Evolutionary conservation across 2,888 invertebrate genomes (phyloP).

Genomic region (Callosobruchus maculatus): DNA sequence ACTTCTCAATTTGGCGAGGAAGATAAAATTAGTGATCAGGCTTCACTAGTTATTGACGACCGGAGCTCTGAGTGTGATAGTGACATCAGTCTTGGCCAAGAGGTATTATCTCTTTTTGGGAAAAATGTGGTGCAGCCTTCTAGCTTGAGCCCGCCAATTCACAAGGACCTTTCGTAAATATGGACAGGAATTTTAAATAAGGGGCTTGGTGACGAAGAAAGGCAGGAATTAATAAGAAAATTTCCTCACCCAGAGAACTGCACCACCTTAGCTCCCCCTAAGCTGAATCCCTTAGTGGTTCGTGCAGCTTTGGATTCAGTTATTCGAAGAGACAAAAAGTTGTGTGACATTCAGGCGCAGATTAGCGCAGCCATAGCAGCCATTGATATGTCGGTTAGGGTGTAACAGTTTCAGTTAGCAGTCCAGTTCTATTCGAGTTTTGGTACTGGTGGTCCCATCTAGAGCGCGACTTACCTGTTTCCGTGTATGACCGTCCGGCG

Average conservation of each 20-base stretch:
- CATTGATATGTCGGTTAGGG: conserved; percentile 5
- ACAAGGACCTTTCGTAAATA: not conserved
- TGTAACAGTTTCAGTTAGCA: no score
- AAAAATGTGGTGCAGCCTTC: not conserved
- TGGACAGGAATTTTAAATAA: conserved; percentile 5
- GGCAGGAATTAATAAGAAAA: conserved; percentile 4
- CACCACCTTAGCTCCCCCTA: not conserved
- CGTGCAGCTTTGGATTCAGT: conserved; percentile 2
- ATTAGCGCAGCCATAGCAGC: conserved; percentile 10
- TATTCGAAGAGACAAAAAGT: conserved; percentile 6
- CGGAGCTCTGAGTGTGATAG: not conserved
- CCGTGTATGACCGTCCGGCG: no score
- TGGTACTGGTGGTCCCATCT: no score
- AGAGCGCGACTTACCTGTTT: no score
- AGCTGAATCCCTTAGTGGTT: conserved; percentile 8
- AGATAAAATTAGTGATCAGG: no score
- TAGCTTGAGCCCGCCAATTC: not conserved
- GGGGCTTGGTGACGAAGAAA: conserved; percentile 4
- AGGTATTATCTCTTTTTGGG: no score
- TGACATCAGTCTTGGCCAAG: no score
- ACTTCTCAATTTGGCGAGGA: no score
- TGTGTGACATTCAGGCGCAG: conserved; percentile 9
- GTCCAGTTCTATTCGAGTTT: no score
- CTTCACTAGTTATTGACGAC: not conserved
- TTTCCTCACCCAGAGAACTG: conserved; percentile 6